These are phyloP conservation scores for Illadopsis cleaveri DNA, from an alignment of 2,113 vertebrate species.

Conservation along the genomic window DNA sequence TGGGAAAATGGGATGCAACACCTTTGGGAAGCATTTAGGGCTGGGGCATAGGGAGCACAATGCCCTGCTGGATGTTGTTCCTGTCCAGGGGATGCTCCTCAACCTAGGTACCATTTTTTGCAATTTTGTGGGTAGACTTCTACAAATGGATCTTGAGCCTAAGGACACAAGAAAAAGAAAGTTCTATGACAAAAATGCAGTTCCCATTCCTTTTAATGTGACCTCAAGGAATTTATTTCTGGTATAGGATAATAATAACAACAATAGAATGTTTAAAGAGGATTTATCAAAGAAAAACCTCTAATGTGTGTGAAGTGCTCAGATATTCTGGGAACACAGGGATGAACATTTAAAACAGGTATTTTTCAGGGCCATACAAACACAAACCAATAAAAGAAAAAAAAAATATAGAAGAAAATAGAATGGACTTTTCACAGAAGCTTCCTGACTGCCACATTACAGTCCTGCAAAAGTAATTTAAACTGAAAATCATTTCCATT, in stretches of 20 bases:
- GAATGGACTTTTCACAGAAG: background rate
- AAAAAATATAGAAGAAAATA: background rate
- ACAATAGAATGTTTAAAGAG: background rate
- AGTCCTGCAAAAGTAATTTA: slow-evolving; percentile 37
- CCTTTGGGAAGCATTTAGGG: background rate
- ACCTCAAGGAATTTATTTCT: background rate
- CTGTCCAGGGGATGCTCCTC: background rate
- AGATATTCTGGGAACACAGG: background rate
- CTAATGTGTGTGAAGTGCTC: background rate
- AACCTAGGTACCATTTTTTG: no score
- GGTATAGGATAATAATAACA: background rate
- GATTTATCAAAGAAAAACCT: background rate
- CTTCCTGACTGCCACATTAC: background rate
- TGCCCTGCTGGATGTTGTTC: background rate
- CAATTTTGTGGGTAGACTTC: background rate
- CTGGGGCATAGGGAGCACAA: background rate
- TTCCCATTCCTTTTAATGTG: background rate
- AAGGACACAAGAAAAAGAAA: background rate
- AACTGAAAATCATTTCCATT: slow-evolving; percentile 55
- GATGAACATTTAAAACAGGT: background rate
- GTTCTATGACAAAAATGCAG: background rate
- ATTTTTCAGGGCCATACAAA: background rate
- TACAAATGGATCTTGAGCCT: background rate
- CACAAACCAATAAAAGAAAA: background rate
- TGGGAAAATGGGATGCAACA: background rate